Conservation (phyloP, 1,140 invertebrate genomes). For the Drosophila kurseongensis region DNA sequence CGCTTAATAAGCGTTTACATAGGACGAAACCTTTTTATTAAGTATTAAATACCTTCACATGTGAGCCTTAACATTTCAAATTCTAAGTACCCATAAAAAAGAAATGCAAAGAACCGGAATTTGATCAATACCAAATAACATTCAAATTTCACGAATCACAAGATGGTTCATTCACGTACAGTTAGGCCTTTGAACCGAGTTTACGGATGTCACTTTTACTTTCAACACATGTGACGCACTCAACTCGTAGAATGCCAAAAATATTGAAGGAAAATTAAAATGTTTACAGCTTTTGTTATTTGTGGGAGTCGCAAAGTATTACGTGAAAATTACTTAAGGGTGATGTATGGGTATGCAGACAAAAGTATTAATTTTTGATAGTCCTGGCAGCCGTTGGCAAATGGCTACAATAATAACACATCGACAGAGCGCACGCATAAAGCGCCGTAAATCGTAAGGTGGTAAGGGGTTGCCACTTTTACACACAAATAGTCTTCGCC, state of each 20-base stretch:
- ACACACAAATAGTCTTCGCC: constrained; percentile 9
- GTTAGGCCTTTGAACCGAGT: constrained; percentile 5
- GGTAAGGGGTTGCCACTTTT: constrained; percentile 30
- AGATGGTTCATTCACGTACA: background rate
- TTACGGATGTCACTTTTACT: constrained; percentile 56
- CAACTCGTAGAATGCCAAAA: constrained; percentile 56
- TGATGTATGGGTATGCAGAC: constrained; percentile 44
- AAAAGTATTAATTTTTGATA: constrained; percentile 81
- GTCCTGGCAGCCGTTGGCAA: constrained; percentile 67
- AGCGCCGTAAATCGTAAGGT: constrained; percentile 46
- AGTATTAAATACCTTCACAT: too few species aligned
- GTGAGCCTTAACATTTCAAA: too few species aligned
- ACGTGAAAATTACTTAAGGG: constrained; percentile 61
- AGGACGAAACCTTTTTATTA: too few species aligned
- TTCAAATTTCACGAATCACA: constrained; percentile 4
- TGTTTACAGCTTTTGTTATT: constrained; percentile 78
- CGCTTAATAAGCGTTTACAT: too few species aligned
- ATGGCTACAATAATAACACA: constrained; percentile 33
- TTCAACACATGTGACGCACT: constrained; percentile 62
- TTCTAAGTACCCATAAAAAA: background rate
- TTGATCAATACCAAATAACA: background rate
- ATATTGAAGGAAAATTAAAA: constrained; percentile 78
- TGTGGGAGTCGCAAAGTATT: constrained; percentile 61
- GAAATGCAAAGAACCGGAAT: too few species aligned
- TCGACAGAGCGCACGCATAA: constrained; percentile 35